Base-by-base conservation (phyloP, 1,140 invertebrate genomes). In the Achatina immaculata region DNA sequence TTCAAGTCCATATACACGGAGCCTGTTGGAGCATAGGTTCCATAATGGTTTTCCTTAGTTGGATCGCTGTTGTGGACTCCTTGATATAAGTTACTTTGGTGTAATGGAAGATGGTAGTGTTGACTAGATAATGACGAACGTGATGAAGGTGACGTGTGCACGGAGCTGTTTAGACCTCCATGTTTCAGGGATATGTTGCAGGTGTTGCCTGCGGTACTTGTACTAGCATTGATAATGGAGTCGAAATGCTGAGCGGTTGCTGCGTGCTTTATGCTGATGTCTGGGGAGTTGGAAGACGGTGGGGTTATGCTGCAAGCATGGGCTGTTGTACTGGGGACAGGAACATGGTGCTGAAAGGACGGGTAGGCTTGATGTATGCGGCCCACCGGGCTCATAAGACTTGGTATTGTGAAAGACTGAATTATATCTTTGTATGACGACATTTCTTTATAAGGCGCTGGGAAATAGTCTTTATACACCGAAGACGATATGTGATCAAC, bases 251-350 rank as follows among this genome's bases (percentile, higher is more conserved):
- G 36, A 11, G 71, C 34, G 9, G 88, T 87, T 19, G 83, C 78
- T 82, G 90, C 88, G 6, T 87, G 86, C 16, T 86, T 82, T 45
- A 95, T 94, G 89, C 96, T 97, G 86, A 97, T 96, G 68, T 96
- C 93, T 0, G 97, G 97, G 16, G 97, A 98, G 0, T 98, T 96
- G 1, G 96, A 98, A 0, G 96, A 96, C 16, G 97, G 97, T 68
- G 97, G 97, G 0, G 97, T 98, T 95, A 98, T 98, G 40, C 83
- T 82, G 83, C 86, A 89, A 38, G 87, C 86, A 38, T 83, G 51
- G 34, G 31, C 58, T n/a, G 40, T 28, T 76, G 65, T 65, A 42
- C 76, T 73, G 69, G 71, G 73, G 43, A 34, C 71, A 40, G 48
- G 81, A 28, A 24, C 79, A 43, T 76, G 75, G n/a, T 40, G 55